These are phyloP conservation scores for Hiodon tergisus DNA, from an alignment of 2,113 vertebrate species.

Conservation along the genomic window DNA sequence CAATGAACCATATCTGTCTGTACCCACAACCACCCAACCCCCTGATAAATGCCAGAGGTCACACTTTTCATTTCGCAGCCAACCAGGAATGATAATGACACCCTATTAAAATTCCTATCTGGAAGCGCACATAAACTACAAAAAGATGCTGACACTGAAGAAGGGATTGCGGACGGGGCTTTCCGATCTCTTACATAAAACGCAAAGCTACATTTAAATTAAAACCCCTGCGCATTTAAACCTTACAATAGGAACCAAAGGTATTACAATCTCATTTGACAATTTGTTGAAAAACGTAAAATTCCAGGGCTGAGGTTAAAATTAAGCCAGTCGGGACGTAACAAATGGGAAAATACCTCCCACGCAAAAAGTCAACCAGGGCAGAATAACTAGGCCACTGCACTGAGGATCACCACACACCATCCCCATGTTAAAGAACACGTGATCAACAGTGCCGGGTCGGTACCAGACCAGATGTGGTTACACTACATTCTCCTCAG, in stretches of 20 bases:
- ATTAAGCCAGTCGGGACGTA: constrained; percentile 53
- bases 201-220: neutral
- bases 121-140: constrained; percentile 54
- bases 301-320: constrained; percentile 45
- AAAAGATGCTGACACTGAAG: constrained; percentile 52
- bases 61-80: constrained; percentile 48
- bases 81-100: constrained; percentile 64
- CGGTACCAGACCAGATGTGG: no score
- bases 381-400: constrained; percentile 41
- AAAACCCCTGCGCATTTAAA: no score
- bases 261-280: no score
- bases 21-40: constrained; percentile 19
- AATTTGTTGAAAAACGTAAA: constrained; percentile 34
- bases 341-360: constrained; percentile 52
- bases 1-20: constrained; percentile 27
- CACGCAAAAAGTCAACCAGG: constrained; percentile 13
- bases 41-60: constrained; percentile 54
- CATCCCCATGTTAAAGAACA: constrained; percentile 34
- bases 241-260: no score
- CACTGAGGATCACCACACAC: constrained; percentile 35
- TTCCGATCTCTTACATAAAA: constrained; percentile 60
- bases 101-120: constrained; percentile 60
- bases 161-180: constrained; percentile 35
- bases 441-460: no score
- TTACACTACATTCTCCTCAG: no score